Evolutionary conservation across 2,797 vertebrate genomes (phyloP).

Genomic region (Darevskia mixta): DNA sequence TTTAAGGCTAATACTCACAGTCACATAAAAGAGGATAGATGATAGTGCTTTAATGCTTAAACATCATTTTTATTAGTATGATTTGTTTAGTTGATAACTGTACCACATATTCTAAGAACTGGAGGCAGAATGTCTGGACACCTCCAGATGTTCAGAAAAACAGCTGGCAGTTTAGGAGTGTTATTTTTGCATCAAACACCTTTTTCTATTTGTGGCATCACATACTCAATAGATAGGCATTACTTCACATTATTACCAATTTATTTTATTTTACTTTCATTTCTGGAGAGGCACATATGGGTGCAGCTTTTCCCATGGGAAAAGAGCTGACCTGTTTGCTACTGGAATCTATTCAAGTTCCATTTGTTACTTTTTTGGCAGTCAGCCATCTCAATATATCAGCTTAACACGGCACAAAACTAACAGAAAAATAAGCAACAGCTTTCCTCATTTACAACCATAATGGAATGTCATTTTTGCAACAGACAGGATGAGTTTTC

Average conservation of each 20-base stretch:
- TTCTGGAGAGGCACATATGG: not conserved
- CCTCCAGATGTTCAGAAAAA: not conserved
- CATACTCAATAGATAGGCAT: not conserved
- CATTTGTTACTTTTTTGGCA: not conserved
- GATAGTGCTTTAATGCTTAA: conserved; percentile 16
- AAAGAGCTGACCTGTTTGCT: not conserved
- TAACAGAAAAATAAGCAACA: not conserved
- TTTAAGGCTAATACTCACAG: not conserved
- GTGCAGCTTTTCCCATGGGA: not conserved
- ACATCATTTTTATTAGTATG: conserved; percentile 2
- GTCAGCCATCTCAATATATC: not conserved
- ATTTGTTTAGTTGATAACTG: not conserved
- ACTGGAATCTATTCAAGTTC: not conserved
- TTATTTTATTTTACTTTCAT: not conserved
- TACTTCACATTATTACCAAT: not conserved
- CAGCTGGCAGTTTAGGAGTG: not conserved
- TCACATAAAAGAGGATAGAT: conserved; percentile 13
- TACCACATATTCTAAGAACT: not conserved
- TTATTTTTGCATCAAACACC: not conserved
- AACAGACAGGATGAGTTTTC: not conserved
- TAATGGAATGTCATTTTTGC: not conserved
- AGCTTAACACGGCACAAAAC: not conserved
- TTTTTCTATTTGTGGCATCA: not conserved
- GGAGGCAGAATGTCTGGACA: not conserved
- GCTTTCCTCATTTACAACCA: not conserved